Evolutionary conservation across 92 coral and sea anemone species (phyloP).

Genomic region (Anthopleura xanthogrammica): DNA sequence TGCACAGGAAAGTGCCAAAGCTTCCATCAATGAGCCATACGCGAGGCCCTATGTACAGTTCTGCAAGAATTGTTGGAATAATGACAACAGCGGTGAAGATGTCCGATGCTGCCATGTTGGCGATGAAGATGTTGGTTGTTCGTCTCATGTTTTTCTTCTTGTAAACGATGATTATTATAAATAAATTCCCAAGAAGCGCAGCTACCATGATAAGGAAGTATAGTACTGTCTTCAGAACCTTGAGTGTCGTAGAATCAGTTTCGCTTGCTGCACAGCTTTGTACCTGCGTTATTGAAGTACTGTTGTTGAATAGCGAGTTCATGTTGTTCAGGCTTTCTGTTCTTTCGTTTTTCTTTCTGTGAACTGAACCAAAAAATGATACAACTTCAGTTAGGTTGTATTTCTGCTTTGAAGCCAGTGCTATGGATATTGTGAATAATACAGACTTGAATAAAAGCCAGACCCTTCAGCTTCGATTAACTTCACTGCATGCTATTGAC

Average conservation of each 20-base stretch:
- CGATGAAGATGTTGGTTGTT: conserved; percentile 46
- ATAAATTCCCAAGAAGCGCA: conserved; percentile 35
- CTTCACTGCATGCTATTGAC: too few relatives aligned
- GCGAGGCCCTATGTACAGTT: conserved; percentile 23
- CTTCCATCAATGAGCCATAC: conserved; percentile 38
- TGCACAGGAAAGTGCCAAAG: conserved; percentile 38
- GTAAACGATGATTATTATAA: conserved; percentile 32
- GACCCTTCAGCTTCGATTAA: too few relatives aligned
- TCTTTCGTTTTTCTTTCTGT: neutral
- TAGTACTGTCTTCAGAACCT: conserved; percentile 33
- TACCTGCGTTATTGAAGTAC: neutral
- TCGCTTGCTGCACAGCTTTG: conserved; percentile 28
- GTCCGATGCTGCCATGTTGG: conserved; percentile 56
- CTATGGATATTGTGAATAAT: too few relatives aligned
- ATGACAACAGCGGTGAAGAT: conserved; percentile 20
- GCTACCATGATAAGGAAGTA: conserved; percentile 26
- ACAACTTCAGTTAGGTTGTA: neutral
- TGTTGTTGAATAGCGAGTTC: neutral
- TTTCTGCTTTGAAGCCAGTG: too few relatives aligned
- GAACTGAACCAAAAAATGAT: neutral
- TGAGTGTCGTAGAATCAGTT: conserved; percentile 25
- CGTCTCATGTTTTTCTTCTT: conserved; percentile 34
- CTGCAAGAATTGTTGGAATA: conserved; percentile 30
- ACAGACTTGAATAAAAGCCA: too few relatives aligned
- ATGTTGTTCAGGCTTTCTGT: neutral